phyloP scores from a whole-genome alignment of 1,140 invertebrate species.

The Calliopsis andreniformis region DNA sequence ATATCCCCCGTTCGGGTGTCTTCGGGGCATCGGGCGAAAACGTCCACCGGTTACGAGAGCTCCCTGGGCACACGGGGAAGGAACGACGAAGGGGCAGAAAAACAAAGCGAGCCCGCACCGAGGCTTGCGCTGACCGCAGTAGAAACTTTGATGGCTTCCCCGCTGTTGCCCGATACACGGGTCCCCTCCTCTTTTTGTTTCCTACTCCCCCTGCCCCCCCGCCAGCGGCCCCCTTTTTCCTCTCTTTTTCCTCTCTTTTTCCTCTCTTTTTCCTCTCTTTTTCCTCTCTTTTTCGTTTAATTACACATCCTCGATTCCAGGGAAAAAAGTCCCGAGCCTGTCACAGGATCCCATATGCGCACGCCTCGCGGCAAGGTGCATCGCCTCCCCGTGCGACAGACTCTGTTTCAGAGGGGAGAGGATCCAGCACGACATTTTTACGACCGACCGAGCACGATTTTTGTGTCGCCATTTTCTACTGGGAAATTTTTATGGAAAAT shows the following conservation, averaged over 20 bases:
- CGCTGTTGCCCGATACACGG: slow-evolving; percentile 20
- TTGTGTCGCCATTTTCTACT: too few species aligned
- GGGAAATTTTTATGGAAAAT: too few species aligned
- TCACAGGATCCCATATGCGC: slow-evolving; percentile 15
- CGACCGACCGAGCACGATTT: slow-evolving; percentile 26
- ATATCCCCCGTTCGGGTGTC: slow-evolving; percentile 39
- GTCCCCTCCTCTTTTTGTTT: neutral
- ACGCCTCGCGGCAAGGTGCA: slow-evolving; percentile 21
- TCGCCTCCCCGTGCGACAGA: neutral
- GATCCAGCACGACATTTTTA: slow-evolving; percentile 4
- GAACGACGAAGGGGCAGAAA: slow-evolving; percentile 28
- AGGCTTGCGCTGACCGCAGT: slow-evolving; percentile 60
- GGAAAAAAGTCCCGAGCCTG: neutral
- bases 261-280: too few species aligned
- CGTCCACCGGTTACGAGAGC: slow-evolving; percentile 28
- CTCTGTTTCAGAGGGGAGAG: neutral
- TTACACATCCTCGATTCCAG: slow-evolving; percentile 12
- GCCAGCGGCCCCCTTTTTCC: too few species aligned
- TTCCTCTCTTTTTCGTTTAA: neutral
- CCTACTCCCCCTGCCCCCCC: neutral
- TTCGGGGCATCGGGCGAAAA: slow-evolving; percentile 8
- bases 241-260: neutral
- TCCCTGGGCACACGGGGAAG: neutral
- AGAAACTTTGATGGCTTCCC: slow-evolving; percentile 72
- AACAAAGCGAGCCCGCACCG: slow-evolving; percentile 45